Base-by-base conservation (phyloP, 2,113 vertebrate genomes). In the Solenodon paradoxus region DNA sequence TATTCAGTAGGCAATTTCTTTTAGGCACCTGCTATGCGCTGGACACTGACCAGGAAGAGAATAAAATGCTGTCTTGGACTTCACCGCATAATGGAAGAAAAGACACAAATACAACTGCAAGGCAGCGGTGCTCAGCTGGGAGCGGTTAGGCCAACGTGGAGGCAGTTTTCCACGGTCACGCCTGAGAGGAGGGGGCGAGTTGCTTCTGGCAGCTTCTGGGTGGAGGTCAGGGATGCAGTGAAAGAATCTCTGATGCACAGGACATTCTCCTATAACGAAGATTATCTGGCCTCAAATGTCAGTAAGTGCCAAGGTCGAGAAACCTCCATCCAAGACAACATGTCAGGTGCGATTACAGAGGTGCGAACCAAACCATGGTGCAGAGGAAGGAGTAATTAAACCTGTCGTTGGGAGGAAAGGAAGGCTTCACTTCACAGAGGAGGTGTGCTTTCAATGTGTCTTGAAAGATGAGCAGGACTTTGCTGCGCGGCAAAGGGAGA, bases 101-200 rank as follows among this genome's bases (percentile, higher is more conserved):
- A 91, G 22, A 42, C 32, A 26, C 51, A n/a, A 59, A 7, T 47
- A 38, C 32, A 53, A 5, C 3, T 4, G 10, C 40, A 2, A 22
- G 30, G 53, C 20, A 3, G 30, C 13, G 38, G 30, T 32, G 88
- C 42, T 91, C 51, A 17, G 49, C 13, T 74, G 38, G 40, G 19
- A 26, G n/a, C 22, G 40, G 26, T 11, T 40, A 45, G 19, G 61
- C 13, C 9, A 7, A 49, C 5, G 7, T 24, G 49, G n/a, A 92
- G 82, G 69, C 17, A n/a, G 26, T 17, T 61, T 74, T 86, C 32
- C 28, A 12, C 13, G 35, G 45, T 51, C 57, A 24, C 13, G 3
- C 0, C 28, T 5, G 1, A 28, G 30, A 15, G 16, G 24, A 15
- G 24, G 1, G 13, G 40, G n/a, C 35, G 22, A 40, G 1, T 49